Conservation (phyloP, 2,888 invertebrate species). For the Trichogramma dendrolimi region DNA sequence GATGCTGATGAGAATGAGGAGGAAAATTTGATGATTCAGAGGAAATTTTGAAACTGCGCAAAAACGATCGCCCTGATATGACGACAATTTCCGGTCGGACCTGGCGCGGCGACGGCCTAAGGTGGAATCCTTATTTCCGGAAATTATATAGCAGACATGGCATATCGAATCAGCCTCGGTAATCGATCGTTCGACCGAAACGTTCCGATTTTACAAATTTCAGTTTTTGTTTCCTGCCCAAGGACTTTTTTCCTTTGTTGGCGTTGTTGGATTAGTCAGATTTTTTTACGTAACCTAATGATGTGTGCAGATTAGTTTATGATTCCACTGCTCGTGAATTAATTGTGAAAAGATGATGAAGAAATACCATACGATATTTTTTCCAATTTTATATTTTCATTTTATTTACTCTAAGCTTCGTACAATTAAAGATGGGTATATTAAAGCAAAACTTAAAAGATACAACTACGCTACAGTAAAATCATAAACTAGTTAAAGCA, state of each 20-base stretch:
- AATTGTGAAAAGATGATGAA: constrained; percentile 14
- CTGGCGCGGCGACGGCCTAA: constrained; percentile 16
- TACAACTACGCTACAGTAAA: constrained; percentile 22
- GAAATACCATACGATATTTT: constrained; percentile 1
- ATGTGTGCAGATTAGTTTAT: constrained; percentile 17
- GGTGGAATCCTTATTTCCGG: constrained; percentile 40
- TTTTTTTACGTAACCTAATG: not conserved
- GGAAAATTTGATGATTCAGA: no score
- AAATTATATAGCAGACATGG: constrained; percentile 35
- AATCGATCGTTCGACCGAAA: constrained; percentile 9
- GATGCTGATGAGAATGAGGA: no score
- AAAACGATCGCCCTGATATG: constrained; percentile 26
- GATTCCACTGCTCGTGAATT: constrained; percentile 16
- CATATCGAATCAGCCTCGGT: constrained; percentile 19
- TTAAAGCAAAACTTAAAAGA: no score
- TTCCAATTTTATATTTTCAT: constrained; percentile 12
- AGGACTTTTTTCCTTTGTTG: constrained; percentile 4
- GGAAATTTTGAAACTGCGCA: no score
- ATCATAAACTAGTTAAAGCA: constrained; percentile 16
- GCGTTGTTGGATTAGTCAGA: not conserved
- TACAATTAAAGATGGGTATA: not conserved
- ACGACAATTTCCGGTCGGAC: constrained; percentile 36
- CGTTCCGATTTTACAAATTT: constrained; percentile 15
- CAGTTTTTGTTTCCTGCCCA: not conserved
- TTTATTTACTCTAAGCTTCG: not conserved